These are phyloP conservation scores for Drosophila dunni DNA, from an alignment of 1,140 invertebrate genomes.

Conservation along the genomic window DNA sequence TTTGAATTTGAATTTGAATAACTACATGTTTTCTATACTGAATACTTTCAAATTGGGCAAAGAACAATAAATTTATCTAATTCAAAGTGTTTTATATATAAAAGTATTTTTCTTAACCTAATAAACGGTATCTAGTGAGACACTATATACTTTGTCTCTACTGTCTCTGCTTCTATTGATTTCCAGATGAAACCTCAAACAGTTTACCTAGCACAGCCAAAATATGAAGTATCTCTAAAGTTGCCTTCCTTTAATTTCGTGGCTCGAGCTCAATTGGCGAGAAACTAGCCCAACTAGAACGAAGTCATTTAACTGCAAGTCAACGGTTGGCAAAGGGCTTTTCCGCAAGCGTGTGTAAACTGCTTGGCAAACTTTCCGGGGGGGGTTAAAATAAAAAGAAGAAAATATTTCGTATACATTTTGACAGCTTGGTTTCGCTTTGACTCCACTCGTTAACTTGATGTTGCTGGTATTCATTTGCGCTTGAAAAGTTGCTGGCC, in stretches of 20 bases:
- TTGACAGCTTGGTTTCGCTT: slow-evolving; percentile 34
- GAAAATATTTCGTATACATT: slow-evolving; percentile 20
- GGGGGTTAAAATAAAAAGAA: not conserved
- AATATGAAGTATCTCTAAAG: not conserved
- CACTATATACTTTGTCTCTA: too few species aligned
- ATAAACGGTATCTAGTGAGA: too few species aligned
- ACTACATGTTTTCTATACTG: not conserved
- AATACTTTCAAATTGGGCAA: not conserved
- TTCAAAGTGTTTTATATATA: too few species aligned
- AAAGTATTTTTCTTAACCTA: too few species aligned
- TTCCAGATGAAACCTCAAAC: too few species aligned
- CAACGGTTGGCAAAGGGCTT: slow-evolving; percentile 3
- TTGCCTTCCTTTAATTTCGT: too few species aligned
- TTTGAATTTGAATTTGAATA: too few species aligned
- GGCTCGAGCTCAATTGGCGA: not conserved
- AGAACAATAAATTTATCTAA: too few species aligned
- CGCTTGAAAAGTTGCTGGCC: slow-evolving; percentile 33
- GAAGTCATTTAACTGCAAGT: slow-evolving; percentile 29
- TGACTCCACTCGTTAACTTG: slow-evolving; percentile 10
- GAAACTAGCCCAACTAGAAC: not conserved
- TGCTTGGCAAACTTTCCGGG: slow-evolving; percentile 13
- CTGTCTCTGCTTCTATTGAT: too few species aligned
- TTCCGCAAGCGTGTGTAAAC: slow-evolving; percentile 11
- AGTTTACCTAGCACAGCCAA: not conserved
- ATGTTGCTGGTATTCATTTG: slow-evolving; percentile 33